These are phyloP conservation scores for Heliconius aoede DNA, from an alignment of 2,888 invertebrate species.

Conservation along the genomic window DNA sequence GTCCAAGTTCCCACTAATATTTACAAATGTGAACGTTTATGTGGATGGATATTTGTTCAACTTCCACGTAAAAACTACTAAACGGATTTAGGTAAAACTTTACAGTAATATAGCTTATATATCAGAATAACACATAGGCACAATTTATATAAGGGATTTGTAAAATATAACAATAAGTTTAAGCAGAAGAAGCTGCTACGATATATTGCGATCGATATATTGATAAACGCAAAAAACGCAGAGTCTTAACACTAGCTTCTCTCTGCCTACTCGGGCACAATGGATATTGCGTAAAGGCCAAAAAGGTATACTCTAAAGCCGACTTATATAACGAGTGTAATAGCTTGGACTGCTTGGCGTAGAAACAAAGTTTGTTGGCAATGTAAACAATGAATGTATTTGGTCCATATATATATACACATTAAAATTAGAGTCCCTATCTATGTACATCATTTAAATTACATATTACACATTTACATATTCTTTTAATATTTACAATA, in stretches of 20 bases:
- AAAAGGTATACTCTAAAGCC: background rate
- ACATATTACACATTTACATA: background rate
- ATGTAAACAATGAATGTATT: constrained; percentile 14
- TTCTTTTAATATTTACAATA: background rate
- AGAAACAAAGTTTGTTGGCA: constrained; percentile 17
- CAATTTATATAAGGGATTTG: too few species aligned
- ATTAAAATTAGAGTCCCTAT: constrained; percentile 6
- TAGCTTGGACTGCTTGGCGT: background rate
- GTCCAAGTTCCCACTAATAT: background rate
- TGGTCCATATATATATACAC: background rate
- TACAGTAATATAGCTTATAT: too few species aligned
- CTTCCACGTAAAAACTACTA: too few species aligned
- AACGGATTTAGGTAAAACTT: too few species aligned
- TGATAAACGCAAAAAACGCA: background rate
- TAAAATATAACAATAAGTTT: too few species aligned
- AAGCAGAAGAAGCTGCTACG: too few species aligned
- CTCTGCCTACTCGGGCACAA: background rate
- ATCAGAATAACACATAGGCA: too few species aligned
- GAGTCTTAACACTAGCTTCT: too few species aligned
- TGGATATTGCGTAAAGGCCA: background rate
- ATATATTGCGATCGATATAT: too few species aligned
- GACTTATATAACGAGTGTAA: constrained; percentile 1
- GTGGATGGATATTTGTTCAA: too few species aligned
- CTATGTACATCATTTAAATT: constrained; percentile 1
- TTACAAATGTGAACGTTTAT: too few species aligned